Base-by-base conservation (phyloP, 2,888 invertebrate species). In the Corythucha ciliata region DNA sequence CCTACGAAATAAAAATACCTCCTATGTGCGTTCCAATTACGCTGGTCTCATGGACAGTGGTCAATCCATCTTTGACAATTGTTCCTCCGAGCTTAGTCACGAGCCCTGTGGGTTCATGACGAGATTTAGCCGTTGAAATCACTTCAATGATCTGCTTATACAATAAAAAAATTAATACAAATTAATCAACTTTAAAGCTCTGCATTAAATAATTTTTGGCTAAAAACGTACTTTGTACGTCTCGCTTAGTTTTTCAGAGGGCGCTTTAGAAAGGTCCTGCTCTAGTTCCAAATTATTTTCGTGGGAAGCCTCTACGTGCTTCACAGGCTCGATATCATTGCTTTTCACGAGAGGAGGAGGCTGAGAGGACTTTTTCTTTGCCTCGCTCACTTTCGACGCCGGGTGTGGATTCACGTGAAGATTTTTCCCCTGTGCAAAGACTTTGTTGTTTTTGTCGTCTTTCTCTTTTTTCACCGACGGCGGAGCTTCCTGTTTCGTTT, bases 21-120 rank as follows among this genome's bases (percentile, higher is more conserved):
- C 83, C 82, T 62, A 89, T 85, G 65, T 81, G 85, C 3, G 90
- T 88, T 22, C 90, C 62, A 85, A 89, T 83, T n/a, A 90, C 87
- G 65, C 83, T 85, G 1, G 89, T 88, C 69, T 89, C 88, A 64
- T 86, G 85, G 5, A 89, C 78, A 0, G 88, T 88, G 4, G 88
- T 88, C 2, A 81, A 70, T 2, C 88, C 88, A 63, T 86, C 85
- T 65, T 81, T 82, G 4, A 88, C 80, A 51, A 85, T 78, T 4
- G 85, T 88, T 20, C 88, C 90, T 36, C 86, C 87, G 46, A 89
- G 74, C 62, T 83, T 86, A 5, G 88, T 86, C 0, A 90, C 85
- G 49, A 89, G 70, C 4, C 88, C 88, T 12, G 58, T 58, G 2
- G 72, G 63, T 50, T 66, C 68, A 22, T 48, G 53, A n/a, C 54